Percentiles rank a stretch among this genome's conserved stretches.
phyloP scores from a whole-genome alignment of 2,113 vertebrate genomes.

The Notarius lentiginosus region DNA sequence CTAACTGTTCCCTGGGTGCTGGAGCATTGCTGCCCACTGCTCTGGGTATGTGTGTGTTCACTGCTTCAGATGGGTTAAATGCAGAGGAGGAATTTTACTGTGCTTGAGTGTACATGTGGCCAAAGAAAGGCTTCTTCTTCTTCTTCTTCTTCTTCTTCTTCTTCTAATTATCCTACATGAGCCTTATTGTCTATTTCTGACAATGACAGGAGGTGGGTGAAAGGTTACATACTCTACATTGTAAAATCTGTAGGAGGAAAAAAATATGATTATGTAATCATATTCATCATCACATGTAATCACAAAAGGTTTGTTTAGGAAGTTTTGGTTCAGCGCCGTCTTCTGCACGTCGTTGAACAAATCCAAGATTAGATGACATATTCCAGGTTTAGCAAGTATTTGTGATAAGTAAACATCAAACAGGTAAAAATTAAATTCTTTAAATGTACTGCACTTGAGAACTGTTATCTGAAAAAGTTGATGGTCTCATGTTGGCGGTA shows the following conservation, averaged over 20 bases:
- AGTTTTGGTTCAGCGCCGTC: background rate
- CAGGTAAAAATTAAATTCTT: background rate
- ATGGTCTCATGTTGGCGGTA: background rate
- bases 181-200: background rate
- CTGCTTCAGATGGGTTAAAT: no score
- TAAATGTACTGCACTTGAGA: background rate
- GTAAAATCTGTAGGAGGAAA: slow-evolving; percentile 3
- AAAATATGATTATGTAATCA: background rate
- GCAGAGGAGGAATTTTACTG: no score
- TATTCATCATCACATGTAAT: background rate
- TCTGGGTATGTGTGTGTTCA: no score
- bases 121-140: no score
- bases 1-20: no score
- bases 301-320: background rate
- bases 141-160: no score
- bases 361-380: background rate
- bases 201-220: background rate
- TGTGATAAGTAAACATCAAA: background rate
- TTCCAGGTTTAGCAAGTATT: background rate
- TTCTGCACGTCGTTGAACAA: background rate
- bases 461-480: background rate
- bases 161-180: slow-evolving; percentile 5
- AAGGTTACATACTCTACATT: background rate
- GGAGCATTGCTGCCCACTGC: no score
- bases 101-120: no score